Base-by-base conservation (phyloP, 2,888 invertebrate genomes). In the Andricus quercusramuli region DNA sequence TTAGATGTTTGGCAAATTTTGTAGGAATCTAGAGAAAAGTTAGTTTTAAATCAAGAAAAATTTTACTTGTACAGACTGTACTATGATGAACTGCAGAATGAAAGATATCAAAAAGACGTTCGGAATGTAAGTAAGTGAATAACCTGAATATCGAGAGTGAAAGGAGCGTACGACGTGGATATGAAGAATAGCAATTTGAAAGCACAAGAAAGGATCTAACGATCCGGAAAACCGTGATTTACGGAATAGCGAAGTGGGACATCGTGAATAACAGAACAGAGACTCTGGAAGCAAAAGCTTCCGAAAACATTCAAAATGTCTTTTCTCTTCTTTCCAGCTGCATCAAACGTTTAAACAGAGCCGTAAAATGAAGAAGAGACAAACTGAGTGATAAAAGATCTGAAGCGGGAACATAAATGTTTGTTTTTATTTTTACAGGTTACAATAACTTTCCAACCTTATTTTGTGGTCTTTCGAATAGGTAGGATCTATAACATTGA, bases 261-360 rank as follows among this genome's bases (percentile, higher is more conserved):
- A 74, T 47, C 29, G 74, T 56, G 51, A 47, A 70, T 74, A 74
- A 74, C 74, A 74, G 20, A 70, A 51, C 47, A 47, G 47, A 70
- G 68, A 25, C 70, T 32, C 56, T 74, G 74, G 56, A 56, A 74
- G 51, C 74, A 56, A 74, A 74, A 74, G 74, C 74, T 74, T 74
- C 74, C 74, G 74, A 74, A 74, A 74, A 74, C 74, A 74, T 74
- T 74, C 70, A 70, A 70, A 70, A 70, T 70, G 47, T 74, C 74
- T 74, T 56, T 74, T 56, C 70, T 51, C 70, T 70, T 29, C 51
- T 56, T 51, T 74, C 22, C 32, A 29, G 32, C 74, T 32, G 13
- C 32, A 51, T 51, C 29, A 74, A 29, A 74, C 51, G 74, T n/a
- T n/a, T 29, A 37, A 51, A 32, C 44, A 56, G 32, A 51, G 56